These are phyloP conservation scores for Sphaerophoria rueppellii DNA, from an alignment of 2,888 invertebrate genomes.

Conservation along the genomic window DNA sequence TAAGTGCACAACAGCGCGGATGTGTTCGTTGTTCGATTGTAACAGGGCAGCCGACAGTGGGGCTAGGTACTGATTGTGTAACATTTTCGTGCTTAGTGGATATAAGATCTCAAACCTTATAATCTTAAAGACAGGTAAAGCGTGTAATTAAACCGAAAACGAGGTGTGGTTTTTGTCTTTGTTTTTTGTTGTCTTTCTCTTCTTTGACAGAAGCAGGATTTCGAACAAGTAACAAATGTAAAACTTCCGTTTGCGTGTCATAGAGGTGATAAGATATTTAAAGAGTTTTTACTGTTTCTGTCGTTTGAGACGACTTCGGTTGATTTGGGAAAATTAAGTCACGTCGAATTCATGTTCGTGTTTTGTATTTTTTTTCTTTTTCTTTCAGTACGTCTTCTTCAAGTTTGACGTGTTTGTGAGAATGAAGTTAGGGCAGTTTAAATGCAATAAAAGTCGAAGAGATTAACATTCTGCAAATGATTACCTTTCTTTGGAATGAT, in stretches of 20 bases:
- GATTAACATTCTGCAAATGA: slow-evolving; percentile 23
- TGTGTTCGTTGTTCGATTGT: slow-evolving; percentile 67
- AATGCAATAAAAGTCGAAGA: slow-evolving; percentile 41
- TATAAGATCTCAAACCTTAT: slow-evolving; percentile 24
- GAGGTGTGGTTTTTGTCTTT: slow-evolving; percentile 26
- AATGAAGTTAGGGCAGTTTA: slow-evolving; percentile 29
- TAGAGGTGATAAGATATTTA: slow-evolving; percentile 64
- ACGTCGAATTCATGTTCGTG: slow-evolving; percentile 47
- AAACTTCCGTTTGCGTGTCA: slow-evolving; percentile 56
- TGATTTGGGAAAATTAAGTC: slow-evolving; percentile 39
- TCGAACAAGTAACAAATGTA: not conserved
- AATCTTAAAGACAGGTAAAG: slow-evolving; percentile 36
- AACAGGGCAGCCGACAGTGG: not conserved
- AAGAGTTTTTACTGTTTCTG: slow-evolving; percentile 29
- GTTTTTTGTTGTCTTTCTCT: not conserved
- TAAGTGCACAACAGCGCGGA: slow-evolving; percentile 72
- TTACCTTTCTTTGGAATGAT: not conserved
- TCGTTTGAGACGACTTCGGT: no score
- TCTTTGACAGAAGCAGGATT: no score
- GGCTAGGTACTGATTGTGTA: not conserved
- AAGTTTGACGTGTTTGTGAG: slow-evolving; percentile 13
- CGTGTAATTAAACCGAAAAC: slow-evolving; percentile 58
- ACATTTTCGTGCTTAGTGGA: not conserved
- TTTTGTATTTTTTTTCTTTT: not conserved
- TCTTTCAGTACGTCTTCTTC: not conserved